A percentile compares a stretch with the other conserved stretches of the same genome.
These are phyloP conservation scores for Marcusenius ussheri DNA, from an alignment of 2,113 vertebrate genomes.

Conservation along the genomic window DNA sequence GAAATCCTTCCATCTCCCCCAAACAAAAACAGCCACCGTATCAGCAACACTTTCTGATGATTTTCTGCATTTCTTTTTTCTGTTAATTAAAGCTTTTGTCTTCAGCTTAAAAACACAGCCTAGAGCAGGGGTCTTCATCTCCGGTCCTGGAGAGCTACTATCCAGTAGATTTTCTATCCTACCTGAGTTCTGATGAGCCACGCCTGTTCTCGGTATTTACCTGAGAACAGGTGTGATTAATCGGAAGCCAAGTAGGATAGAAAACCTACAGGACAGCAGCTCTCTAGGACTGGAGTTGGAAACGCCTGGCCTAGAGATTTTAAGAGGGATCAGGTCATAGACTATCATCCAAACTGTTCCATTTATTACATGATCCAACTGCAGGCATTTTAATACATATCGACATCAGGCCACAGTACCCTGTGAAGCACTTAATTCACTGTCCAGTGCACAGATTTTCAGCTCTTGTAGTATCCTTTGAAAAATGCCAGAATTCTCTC, in stretches of 20 bases:
- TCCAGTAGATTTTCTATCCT: too few species aligned
- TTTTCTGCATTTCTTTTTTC: neutral
- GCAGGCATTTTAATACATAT: neutral
- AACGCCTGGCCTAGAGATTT: neutral
- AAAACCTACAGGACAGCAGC: too few species aligned
- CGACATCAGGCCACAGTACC: neutral
- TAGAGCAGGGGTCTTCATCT: too few species aligned
- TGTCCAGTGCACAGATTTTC: neutral
- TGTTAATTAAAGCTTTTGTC: neutral
- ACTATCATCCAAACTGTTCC: neutral
- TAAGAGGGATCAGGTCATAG: neutral
- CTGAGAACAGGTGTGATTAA: too few species aligned
- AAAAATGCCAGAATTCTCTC: slow-evolving; percentile 4
- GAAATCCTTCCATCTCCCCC: neutral
- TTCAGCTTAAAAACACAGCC: neutral
- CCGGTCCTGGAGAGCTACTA: too few species aligned
- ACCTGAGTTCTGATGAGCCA: too few species aligned
- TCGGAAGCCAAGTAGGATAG: too few species aligned
- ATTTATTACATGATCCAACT: neutral
- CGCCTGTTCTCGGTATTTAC: too few species aligned
- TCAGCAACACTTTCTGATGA: neutral
- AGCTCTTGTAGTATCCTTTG: neutral
- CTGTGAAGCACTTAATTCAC: neutral
- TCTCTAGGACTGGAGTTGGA: too few species aligned
- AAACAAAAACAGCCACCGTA: neutral